Evolutionary conservation across 2,113 vertebrate genomes (phyloP), one percentile per base, ranked within the genome.

Genomic region (Acinonyx jubatus): DNA sequence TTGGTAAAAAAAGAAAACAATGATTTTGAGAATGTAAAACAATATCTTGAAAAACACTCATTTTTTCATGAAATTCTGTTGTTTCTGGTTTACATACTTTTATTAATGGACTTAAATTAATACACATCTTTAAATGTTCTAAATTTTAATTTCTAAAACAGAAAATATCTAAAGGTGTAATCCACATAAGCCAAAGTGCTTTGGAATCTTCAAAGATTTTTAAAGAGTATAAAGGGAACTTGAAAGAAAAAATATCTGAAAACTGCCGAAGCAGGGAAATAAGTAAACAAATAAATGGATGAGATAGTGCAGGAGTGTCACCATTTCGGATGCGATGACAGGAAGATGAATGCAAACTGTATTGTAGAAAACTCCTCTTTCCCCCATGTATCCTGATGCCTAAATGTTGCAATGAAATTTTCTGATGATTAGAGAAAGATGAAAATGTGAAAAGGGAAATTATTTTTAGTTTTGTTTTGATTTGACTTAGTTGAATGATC

Each of bases 401-500:
- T 83, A 78, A 83, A 69, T 81, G 5, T 38, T 85, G 50, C 29
- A 82, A 50, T 89, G 19, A 83, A 84, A 50, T 38, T 78, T 86
- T 74, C 61, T 95, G 93, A 81, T 94, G 19, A 90, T 50, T 94
- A 36, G 25, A 48, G 31, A 94, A 76, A 25, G 19, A 85, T 79
- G 12, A 83, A 96, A 91, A 86, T 92, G 36, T 81, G 8, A 18
- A 52, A 91, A 90, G 5, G 11, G n/a, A 5, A 57, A 61, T 66
- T 63, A 80, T 38, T 93, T 91, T 96, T 36, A 83, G 11, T 65
- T 96, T 96, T 38, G 19, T 88, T 92, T 89, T 89, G 31, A 57
- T 71, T 97, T 95, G 16, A 45, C 31, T 88, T 90, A 94, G 86
- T 86, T 86, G 78, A 93, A 92, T 83, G 8, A 95, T 89, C n/a